Conservation (phyloP, 1,140 invertebrate genomes). For the Macrosteles quadrilineatus region DNA sequence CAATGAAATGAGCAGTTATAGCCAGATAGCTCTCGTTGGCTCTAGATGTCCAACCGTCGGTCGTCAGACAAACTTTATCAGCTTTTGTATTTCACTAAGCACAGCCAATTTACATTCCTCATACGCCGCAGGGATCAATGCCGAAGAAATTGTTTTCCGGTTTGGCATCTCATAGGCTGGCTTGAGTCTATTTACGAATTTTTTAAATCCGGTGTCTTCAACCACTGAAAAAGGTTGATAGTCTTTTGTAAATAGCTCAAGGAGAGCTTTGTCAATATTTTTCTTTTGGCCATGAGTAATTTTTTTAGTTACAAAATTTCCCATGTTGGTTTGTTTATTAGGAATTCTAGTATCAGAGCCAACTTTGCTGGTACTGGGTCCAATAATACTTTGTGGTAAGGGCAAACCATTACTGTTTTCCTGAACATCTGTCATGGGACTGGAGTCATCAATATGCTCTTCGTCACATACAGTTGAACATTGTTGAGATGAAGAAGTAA, state of each 20-base stretch:
- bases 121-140: slow-evolving; percentile 34
- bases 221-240: slow-evolving; percentile 29
- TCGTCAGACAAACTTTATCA: slow-evolving; percentile 35
- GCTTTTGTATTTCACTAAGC: slow-evolving; percentile 3
- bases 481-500: too few species aligned
- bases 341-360: too few species aligned
- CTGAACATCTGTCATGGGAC: too few species aligned
- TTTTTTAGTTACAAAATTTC: background rate
- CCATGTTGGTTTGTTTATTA: too few species aligned
- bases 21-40: slow-evolving; percentile 37
- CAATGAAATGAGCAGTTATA: slow-evolving; percentile 40
- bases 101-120: slow-evolving; percentile 29
- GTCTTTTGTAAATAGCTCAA: slow-evolving; percentile 5
- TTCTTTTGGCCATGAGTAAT: background rate
- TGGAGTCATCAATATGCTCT: too few species aligned
- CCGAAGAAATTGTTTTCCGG: slow-evolving; percentile 34
- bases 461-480: too few species aligned
- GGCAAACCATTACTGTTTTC: too few species aligned
- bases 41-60: slow-evolving; percentile 41
- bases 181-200: slow-evolving; percentile 32
- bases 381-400: background rate
- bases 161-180: slow-evolving; percentile 16
- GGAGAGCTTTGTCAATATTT: background rate
- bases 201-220: slow-evolving; percentile 36
- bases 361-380: background rate